A percentile compares a stretch with the other conserved stretches of the same genome.
These are phyloP conservation scores for Halictus rubicundus DNA, from an alignment of 1,140 invertebrate genomes.

Conservation along the genomic window DNA sequence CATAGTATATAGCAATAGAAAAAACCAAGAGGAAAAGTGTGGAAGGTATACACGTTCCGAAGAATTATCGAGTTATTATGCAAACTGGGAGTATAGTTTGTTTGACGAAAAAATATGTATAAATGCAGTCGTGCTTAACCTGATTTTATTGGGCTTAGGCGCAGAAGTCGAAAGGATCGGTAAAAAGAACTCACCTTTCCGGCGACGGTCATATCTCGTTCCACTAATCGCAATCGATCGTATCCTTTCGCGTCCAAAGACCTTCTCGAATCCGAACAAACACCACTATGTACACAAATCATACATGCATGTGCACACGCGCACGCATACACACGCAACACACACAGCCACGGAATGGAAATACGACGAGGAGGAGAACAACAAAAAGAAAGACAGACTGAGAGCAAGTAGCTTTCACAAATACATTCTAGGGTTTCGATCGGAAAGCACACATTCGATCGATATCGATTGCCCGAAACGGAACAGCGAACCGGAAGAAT, in stretches of 20 bases:
- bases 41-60: too few species aligned
- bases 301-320: constrained; percentile 7
- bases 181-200: constrained; percentile 54
- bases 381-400: constrained; percentile 32
- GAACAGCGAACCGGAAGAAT: background rate
- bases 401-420: constrained; percentile 33
- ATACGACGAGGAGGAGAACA: constrained; percentile 1
- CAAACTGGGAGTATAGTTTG: background rate
- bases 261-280: constrained; percentile 43
- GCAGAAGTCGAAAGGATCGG: constrained; percentile 7
- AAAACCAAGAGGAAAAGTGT: background rate
- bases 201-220: constrained; percentile 59
- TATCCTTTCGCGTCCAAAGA: constrained; percentile 56
- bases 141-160: background rate
- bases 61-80: background rate
- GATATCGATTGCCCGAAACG: background rate
- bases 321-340: constrained; percentile 3
- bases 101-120: background rate
- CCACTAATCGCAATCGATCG: constrained; percentile 48
- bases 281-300: constrained; percentile 44
- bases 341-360: constrained; percentile 8
- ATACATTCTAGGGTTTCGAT: constrained; percentile 35
- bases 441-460: background rate
- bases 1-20: background rate
- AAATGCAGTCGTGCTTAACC: background rate